Percentiles rank a stretch among this genome's conserved stretches.
phyloP scores from a whole-genome alignment of 1,140 invertebrate species.

The Procambarus virginalis region DNA sequence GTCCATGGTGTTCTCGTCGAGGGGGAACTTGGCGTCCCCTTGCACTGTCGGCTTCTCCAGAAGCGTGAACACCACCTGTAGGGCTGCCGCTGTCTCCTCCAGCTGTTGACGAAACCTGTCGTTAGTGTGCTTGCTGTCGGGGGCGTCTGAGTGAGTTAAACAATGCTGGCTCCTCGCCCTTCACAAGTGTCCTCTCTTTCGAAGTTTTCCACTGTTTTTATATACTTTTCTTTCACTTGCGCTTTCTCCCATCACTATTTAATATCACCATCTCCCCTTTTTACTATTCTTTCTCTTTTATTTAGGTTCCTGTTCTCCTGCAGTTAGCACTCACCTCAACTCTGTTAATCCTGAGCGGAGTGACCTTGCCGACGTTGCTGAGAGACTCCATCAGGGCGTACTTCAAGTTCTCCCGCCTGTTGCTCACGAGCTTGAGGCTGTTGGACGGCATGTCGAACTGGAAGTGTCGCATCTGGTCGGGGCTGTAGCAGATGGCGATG shows the following conservation, averaged over 20 bases:
- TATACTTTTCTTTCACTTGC: not conserved
- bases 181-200: not conserved
- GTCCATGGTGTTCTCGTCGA: not conserved
- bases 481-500: constrained; percentile 31
- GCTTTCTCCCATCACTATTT: not conserved
- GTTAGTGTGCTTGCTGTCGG: too few species aligned
- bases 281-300: too few species aligned
- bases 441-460: constrained; percentile 26
- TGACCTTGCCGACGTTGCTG: not conserved
- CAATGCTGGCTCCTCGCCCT: not conserved
- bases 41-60: constrained; percentile 15
- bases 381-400: constrained; percentile 19
- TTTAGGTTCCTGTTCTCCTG: not conserved
- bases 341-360: constrained; percentile 45
- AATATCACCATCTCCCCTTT: not conserved
- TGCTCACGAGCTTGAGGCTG: not conserved
- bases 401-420: constrained; percentile 37
- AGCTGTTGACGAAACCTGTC: not conserved
- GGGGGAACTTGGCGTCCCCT: not conserved
- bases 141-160: too few species aligned
- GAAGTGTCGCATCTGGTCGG: constrained; percentile 42
- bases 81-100: not conserved
- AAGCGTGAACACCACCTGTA: constrained; percentile 13
- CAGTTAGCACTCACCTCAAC: constrained; percentile 22
- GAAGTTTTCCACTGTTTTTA: not conserved